Evolutionary conservation across 2,888 invertebrate genomes (phyloP).

Genomic region (Anticlea derivata): DNA sequence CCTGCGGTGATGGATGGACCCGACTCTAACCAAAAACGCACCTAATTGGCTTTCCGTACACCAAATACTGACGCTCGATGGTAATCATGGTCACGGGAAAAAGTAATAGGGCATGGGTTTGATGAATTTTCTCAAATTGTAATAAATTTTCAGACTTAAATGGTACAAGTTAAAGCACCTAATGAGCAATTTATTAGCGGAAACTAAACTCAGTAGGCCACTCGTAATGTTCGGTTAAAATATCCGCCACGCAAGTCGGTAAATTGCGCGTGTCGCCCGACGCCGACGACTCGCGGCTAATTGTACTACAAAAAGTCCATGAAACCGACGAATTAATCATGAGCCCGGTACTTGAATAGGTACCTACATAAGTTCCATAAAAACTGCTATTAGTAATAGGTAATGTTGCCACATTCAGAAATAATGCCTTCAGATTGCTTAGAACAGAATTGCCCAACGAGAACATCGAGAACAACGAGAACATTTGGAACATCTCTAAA

Average conservation of each 20-base stretch:
- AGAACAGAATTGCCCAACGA: too few species aligned
- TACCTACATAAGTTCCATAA: background rate
- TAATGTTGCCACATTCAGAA: too few species aligned
- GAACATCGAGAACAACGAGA: too few species aligned
- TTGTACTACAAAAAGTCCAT: constrained; percentile 78
- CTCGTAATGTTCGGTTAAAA: constrained; percentile 61
- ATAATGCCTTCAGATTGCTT: too few species aligned
- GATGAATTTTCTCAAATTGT: constrained; percentile 35
- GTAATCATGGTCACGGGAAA: constrained; percentile 48
- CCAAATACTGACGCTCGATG: constrained; percentile 50
- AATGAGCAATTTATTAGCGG: constrained; percentile 70
- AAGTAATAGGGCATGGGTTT: constrained; percentile 26
- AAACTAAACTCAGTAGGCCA: constrained; percentile 60
- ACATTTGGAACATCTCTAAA: too few species aligned
- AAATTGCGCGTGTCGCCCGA: constrained; percentile 49
- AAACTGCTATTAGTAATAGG: background rate
- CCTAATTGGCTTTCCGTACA: constrained; percentile 75
- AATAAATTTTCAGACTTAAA: constrained; percentile 42
- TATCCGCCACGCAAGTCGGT: constrained; percentile 67
- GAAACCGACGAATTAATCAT: constrained; percentile 77
- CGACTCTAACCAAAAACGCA: constrained; percentile 70
- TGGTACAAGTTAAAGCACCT: constrained; percentile 49
- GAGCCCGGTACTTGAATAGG: constrained; percentile 41
- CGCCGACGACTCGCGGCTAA: constrained; percentile 60
- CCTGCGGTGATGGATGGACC: constrained; percentile 69